phyloP scores from a whole-genome alignment of 2,797 vertebrate genomes.

The Eidolon dupreanum region DNA sequence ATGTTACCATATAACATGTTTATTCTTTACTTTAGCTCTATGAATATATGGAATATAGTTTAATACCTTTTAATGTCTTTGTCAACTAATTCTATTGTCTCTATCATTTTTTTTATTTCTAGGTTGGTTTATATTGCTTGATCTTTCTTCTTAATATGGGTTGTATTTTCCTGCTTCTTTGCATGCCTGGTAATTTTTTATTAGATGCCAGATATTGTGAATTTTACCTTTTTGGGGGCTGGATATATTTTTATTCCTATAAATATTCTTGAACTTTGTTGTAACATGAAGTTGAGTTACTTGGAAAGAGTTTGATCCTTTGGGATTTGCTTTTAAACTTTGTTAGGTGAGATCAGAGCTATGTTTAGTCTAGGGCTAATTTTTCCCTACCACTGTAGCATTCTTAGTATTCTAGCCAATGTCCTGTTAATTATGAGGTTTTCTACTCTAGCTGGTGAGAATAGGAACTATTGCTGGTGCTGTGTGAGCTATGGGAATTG shows the following conservation, averaged over 20 bases:
- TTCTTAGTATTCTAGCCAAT: not conserved
- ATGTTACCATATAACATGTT: not conserved
- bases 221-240: slow-evolving; percentile 1
- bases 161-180: slow-evolving; percentile 24
- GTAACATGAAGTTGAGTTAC: not conserved
- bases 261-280: not conserved
- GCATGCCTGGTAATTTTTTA: slow-evolving; percentile 8
- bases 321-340: not conserved
- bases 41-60: not conserved
- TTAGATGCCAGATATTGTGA: not conserved
- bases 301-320: not conserved
- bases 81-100: not conserved
- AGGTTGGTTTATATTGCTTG: not conserved
- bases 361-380: not conserved
- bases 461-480: not conserved
- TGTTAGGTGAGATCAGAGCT: not conserved
- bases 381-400: not conserved
- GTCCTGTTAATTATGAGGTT: not conserved
- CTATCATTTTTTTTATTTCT: not conserved
- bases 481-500: not conserved
- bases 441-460: not conserved
- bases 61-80: not conserved
- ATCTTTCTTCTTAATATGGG: not conserved
- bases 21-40: not conserved
- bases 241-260: slow-evolving; percentile 1